Evolutionary conservation across 2,797 vertebrate species (phyloP).

Genomic region (Myioborus melanocephalus): DNA sequence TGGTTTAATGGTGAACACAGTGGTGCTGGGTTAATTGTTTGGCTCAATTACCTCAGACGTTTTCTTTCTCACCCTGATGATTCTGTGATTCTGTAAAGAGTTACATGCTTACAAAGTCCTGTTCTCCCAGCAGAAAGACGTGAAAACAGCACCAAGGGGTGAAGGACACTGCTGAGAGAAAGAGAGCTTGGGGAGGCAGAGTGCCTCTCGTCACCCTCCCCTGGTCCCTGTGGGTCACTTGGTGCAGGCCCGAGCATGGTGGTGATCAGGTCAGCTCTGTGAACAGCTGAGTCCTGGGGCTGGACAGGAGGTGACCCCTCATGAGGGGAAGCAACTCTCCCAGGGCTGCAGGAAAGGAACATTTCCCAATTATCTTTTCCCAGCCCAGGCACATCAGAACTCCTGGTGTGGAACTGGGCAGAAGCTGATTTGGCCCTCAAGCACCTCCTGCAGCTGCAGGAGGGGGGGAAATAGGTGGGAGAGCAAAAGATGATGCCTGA

Average conservation of each 20-base stretch:
- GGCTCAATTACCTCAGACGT: fast-evolving
- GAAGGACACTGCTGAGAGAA: neutral
- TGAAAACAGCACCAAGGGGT: neutral
- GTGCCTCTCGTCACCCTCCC: neutral
- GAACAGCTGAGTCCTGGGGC: neutral
- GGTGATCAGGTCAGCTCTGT: neutral
- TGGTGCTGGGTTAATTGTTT: neutral
- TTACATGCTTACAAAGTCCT: neutral
- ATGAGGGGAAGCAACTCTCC: neutral
- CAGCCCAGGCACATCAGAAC: neutral
- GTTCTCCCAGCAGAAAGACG: neutral
- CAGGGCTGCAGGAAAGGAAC: neutral
- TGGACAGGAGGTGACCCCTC: neutral
- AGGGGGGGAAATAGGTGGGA: neutral
- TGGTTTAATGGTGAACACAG: neutral
- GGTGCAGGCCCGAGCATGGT: neutral
- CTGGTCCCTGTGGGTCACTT: neutral
- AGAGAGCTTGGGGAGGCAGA: neutral
- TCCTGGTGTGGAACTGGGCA: neutral
- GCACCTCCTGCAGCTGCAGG: neutral
- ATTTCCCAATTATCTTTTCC: neutral
- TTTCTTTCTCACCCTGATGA: neutral
- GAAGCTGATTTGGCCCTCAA: neutral
- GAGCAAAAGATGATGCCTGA: neutral
- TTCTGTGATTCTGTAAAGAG: neutral